Base-by-base conservation (phyloP, 2,888 invertebrate species). In the Celastrina argiolus region DNA sequence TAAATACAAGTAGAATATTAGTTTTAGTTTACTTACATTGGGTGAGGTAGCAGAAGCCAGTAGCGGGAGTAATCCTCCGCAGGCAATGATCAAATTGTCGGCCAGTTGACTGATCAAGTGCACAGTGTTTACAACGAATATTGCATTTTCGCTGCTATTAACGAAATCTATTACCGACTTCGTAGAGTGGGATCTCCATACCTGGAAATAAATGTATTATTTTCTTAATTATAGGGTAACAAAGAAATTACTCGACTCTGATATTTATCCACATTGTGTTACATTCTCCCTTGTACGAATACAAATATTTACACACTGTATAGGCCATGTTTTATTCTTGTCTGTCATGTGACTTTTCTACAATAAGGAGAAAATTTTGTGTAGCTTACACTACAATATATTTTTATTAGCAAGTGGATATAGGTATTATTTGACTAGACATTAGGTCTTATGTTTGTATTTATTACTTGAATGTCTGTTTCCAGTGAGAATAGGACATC, bases 61-160 rank as follows among this genome's bases (percentile, higher is more conserved):
- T 42, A 99, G 92, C 0, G 99, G 99, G 76, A 99, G 91, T 63
- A 99, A 92, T 16, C 99, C 99, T 12, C 99, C 99, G 81, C 98
- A 98, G 28, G 99, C 99, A 76, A 99, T 99, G 78, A 99, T 99
- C 74, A 99, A 94, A 91, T 99, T 99, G 89, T 99, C 99, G 0
- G 99, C 98, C 74, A 99, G 92, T 90, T 99, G 99, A 14, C 99
- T 99, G 83, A 99, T 98, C 81, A 99, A 93, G 90, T 99, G 99
- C 63, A 99, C 99, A 4, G 99, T 98, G 88, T 99, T 99, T 71
- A 99, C 98, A 68, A 99, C 99, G 88, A 99, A 99, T 75, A 99
- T 98, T 28, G 98, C 98, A 87, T 99, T 99, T 87, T 99, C 99
- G 81, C 97, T 96, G 88, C 98, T 97, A 91, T 99, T 99, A 74